These are phyloP conservation scores for Danio albolineatus DNA, from an alignment of 2,797 vertebrate genomes.

Conservation along the genomic window DNA sequence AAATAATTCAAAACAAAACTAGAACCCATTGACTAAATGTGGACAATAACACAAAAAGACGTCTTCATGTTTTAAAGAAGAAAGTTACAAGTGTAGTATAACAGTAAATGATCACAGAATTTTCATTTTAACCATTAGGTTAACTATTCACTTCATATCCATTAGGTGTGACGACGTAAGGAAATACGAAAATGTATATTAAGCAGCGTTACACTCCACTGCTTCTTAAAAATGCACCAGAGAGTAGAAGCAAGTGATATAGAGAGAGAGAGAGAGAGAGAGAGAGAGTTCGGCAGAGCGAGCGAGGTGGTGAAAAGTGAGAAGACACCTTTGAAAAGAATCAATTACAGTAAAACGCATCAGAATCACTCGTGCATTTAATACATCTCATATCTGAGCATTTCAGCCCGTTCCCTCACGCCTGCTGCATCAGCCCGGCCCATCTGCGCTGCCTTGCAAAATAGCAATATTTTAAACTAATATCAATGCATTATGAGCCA, in stretches of 20 bases:
- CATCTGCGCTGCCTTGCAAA: conserved; percentile 68
- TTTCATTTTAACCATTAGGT: neutral
- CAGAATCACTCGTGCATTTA: conserved; percentile 81
- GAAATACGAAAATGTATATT: conserved; percentile 72
- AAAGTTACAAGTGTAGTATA: neutral
- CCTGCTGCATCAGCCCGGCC: conserved; percentile 65
- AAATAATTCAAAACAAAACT: neutral
- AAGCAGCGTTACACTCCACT: conserved; percentile 76
- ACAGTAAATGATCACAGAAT: conserved; percentile 14
- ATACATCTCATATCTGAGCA: conserved; percentile 79
- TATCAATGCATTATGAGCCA: conserved; percentile 65
- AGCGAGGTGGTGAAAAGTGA: conserved; percentile 65
- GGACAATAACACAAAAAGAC: neutral
- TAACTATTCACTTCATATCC: conserved; percentile 37
- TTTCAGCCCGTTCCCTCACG: conserved; percentile 72
- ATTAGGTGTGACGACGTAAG: conserved; percentile 67
- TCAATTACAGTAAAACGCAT: conserved; percentile 85
- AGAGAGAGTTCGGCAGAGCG: conserved; percentile 54
- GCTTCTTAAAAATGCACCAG: conserved; percentile 74
- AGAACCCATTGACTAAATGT: neutral
- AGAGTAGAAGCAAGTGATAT: conserved; percentile 55
- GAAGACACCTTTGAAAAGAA: conserved; percentile 82
- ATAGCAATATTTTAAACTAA: conserved; percentile 71
- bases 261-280: conserved; percentile 16
- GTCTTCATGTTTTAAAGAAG: conserved; percentile 1